phyloP scores from a whole-genome alignment of 2,797 vertebrate species.

The Spondyliosoma cantharus region DNA sequence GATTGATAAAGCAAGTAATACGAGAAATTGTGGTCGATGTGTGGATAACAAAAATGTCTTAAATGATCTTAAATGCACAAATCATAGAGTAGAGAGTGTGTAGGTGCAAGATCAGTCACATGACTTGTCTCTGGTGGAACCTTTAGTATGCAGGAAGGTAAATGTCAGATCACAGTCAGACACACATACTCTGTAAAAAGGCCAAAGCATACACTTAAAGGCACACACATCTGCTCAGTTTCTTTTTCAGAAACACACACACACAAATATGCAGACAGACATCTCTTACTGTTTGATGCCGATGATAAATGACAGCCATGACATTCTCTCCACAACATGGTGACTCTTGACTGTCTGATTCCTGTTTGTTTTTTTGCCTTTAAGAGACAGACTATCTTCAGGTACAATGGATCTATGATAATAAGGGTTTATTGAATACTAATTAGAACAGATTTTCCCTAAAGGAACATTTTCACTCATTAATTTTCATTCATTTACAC shows the following conservation, averaged over 20 bases:
- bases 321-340: constrained; percentile 11
- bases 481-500: too few relatives aligned
- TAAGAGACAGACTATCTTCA: background rate
- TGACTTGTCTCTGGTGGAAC: constrained; percentile 20
- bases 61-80: background rate
- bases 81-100: background rate
- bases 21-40: background rate
- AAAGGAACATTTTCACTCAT: constrained; percentile 1
- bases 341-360: background rate
- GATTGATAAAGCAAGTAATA: background rate
- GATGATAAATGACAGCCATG: constrained; percentile 38
- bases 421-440: constrained; percentile 13
- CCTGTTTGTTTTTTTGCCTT: constrained; percentile 4
- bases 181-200: constrained; percentile 14
- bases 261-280: constrained; percentile 13
- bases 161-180: constrained; percentile 56
- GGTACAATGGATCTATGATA: background rate
- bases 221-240: constrained; percentile 13
- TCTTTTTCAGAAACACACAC: constrained; percentile 13
- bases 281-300: constrained; percentile 23
- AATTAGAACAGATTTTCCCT: constrained; percentile 3
- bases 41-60: background rate
- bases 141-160: constrained; percentile 45
- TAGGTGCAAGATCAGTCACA: constrained; percentile 21
- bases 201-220: constrained; percentile 16